phyloP scores from a whole-genome alignment of 2,113 vertebrate genomes.

The Anolis sagrei region DNA sequence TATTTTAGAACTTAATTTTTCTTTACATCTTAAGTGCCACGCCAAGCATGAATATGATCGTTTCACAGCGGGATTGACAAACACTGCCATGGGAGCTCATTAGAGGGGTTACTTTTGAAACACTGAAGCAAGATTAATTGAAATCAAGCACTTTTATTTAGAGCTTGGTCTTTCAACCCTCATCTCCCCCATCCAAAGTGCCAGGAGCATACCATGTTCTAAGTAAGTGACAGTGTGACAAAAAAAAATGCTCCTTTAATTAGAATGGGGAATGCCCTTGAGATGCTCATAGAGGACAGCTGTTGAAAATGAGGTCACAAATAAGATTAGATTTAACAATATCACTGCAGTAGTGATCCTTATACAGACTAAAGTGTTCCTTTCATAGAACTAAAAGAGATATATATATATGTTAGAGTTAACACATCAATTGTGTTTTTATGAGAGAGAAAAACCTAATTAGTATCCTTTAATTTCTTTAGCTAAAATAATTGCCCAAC shows the following conservation, averaged over 20 bases:
- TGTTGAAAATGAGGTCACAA: not conserved
- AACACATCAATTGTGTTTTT: fast-evolving
- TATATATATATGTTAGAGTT: not conserved
- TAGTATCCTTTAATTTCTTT: not conserved
- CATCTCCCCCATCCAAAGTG: not conserved
- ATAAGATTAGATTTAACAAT: not conserved
- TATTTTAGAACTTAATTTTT: not conserved
- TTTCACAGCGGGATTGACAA: not conserved
- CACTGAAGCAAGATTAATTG: not conserved
- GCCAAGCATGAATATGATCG: not conserved
- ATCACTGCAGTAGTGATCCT: fast-evolving
- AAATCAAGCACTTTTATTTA: not conserved
- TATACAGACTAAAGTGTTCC: fast-evolving
- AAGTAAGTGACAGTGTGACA: not conserved
- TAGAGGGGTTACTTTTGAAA: not conserved
- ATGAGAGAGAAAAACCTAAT: not conserved
- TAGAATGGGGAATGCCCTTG: not conserved
- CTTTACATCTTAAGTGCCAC: not conserved
- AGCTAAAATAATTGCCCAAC: not conserved
- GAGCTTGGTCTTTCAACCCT: not conserved
- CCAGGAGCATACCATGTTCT: fast-evolving
- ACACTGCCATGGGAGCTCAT: not conserved
- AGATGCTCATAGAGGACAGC: not conserved
- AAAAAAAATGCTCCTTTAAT: not conserved
- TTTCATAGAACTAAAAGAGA: fast-evolving